Evolutionary conservation across 2,113 vertebrate species (phyloP).

Genomic region (Castor canadensis): DNA sequence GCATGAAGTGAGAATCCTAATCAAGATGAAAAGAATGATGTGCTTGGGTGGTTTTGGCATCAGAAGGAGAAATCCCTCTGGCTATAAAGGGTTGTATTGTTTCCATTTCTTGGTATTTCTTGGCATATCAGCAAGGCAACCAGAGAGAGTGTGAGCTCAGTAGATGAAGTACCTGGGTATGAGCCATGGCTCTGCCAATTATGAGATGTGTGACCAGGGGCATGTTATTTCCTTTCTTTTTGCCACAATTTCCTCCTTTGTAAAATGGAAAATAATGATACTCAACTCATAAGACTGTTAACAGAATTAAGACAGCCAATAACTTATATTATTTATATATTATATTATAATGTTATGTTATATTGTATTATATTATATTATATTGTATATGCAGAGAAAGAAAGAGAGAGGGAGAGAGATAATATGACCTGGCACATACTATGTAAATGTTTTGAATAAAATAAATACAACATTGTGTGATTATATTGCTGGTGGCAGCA

Average conservation of each 20-base stretch:
- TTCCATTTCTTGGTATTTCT: background rate
- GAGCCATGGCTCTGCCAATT: background rate
- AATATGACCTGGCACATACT: background rate
- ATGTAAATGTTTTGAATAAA: background rate
- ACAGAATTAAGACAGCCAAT: background rate
- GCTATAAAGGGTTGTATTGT: background rate
- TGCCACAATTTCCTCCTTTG: background rate
- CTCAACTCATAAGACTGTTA: background rate
- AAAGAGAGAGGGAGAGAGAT: background rate
- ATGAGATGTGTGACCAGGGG: background rate
- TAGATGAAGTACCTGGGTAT: background rate
- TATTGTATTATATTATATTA: no score
- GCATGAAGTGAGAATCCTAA: background rate
- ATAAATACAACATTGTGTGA: background rate
- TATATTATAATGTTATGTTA: no score
- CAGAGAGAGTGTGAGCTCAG: background rate
- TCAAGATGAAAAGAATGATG: background rate
- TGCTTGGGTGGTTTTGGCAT: background rate
- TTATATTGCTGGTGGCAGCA: background rate
- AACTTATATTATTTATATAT: background rate
- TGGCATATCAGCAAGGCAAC: background rate
- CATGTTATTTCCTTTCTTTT: background rate
- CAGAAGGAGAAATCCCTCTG: background rate
- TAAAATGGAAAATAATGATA: background rate
- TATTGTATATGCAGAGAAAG: background rate